These are phyloP conservation scores for Popillia japonica DNA, from an alignment of 1,140 invertebrate genomes.

Conservation along the genomic window DNA sequence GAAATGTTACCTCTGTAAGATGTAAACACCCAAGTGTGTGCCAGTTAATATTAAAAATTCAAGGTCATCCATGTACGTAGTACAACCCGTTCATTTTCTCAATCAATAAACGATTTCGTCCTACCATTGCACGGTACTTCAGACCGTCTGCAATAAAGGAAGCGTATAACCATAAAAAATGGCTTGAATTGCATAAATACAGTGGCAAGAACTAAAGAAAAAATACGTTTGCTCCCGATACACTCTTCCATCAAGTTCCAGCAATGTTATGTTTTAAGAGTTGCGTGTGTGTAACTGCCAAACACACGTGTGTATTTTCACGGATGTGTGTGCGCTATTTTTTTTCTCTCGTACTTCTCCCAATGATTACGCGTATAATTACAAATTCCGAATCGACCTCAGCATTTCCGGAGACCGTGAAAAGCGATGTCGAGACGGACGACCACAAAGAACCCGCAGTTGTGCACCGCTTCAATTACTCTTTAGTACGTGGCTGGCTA, in stretches of 20 bases:
- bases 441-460: not conserved
- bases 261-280: not conserved
- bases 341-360: not conserved
- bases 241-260: not conserved
- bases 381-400: constrained; percentile 21
- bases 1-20: too few relatives aligned
- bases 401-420: constrained; percentile 29
- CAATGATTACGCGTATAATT: not conserved
- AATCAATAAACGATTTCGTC: not conserved
- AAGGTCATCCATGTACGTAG: too few relatives aligned
- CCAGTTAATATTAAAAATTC: too few relatives aligned
- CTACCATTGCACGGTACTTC: not conserved
- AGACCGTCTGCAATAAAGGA: not conserved
- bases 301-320: constrained; percentile 20
- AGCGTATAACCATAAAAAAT: not conserved
- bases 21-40: too few relatives aligned
- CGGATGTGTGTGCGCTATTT: not conserved
- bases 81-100: not conserved
- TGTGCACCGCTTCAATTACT: not conserved
- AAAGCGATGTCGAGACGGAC: not conserved
- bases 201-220: not conserved
- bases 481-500: not conserved
- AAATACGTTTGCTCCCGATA: not conserved
- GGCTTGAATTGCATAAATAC: not conserved
- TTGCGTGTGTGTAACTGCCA: not conserved